These are phyloP conservation scores for Amphipyra berbera DNA, from an alignment of 2,888 invertebrate genomes.

Conservation along the genomic window DNA sequence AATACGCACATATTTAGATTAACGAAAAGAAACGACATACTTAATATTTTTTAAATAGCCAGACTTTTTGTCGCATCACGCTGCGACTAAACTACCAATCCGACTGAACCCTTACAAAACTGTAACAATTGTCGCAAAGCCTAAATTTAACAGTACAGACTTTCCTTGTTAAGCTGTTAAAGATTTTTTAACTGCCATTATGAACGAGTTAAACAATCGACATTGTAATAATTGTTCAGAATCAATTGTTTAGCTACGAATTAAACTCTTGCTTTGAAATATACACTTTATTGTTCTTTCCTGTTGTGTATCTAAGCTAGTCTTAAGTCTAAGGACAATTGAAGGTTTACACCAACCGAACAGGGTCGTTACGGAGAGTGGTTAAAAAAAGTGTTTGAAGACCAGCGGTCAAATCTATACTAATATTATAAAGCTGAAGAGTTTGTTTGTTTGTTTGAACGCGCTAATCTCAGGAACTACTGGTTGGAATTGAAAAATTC, in stretches of 20 bases:
- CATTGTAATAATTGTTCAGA: constrained; percentile 30
- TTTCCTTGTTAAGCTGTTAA: constrained; percentile 24
- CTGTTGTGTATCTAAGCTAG: neutral
- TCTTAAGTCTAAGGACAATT: neutral
- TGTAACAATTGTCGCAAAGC: constrained; percentile 8
- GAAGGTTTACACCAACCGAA: neutral
- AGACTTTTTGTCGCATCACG: neutral
- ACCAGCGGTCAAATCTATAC: too few species aligned
- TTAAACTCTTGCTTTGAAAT: constrained; percentile 16
- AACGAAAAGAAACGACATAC: too few species aligned
- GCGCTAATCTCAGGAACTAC: too few species aligned
- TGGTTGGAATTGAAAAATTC: too few species aligned
- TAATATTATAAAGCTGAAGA: too few species aligned
- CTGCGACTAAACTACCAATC: neutral
- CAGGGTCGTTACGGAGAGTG: too few species aligned
- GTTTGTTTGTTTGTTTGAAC: too few species aligned
- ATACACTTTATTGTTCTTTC: constrained; percentile 1
- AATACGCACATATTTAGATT: too few species aligned
- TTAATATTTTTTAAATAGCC: too few species aligned
- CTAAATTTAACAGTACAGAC: neutral
- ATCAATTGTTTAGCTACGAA: constrained; percentile 22
- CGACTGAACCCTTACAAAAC: neutral
- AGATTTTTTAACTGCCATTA: constrained; percentile 14
- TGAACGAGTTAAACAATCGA: constrained; percentile 31
- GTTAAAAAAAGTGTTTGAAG: too few species aligned